Percentiles rank a stretch among this genome's conserved stretches.
Evolutionary conservation across 2,113 vertebrate species (phyloP).

Genomic region (Ptychochromis oligacanthus): DNA sequence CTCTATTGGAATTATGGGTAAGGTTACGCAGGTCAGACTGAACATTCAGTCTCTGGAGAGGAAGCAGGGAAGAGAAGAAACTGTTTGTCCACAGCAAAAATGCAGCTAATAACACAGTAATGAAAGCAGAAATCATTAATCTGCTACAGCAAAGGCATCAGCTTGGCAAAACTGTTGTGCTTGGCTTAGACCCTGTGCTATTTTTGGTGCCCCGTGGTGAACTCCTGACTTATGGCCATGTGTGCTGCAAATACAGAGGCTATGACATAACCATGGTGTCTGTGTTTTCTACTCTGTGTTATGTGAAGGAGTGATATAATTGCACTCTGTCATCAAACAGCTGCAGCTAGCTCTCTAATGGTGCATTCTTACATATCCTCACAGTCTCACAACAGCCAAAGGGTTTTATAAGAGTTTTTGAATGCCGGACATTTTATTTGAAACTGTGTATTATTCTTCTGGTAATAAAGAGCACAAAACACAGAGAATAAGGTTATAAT

Average conservation of each 20-base stretch:
- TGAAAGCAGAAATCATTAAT: slow-evolving; percentile 36
- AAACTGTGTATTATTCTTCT: background rate
- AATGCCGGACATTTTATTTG: background rate
- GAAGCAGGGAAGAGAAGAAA: slow-evolving; percentile 8
- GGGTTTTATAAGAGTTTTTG: background rate
- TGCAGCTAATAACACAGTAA: slow-evolving; percentile 29
- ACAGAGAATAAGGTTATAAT: background rate
- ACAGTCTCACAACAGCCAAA: background rate
- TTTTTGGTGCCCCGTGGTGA: slow-evolving; percentile 40
- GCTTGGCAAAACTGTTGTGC: background rate
- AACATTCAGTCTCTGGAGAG: slow-evolving; percentile 37
- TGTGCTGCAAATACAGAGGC: slow-evolving; percentile 4
- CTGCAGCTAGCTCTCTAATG: background rate
- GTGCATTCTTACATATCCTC: background rate
- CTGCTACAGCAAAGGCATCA: background rate
- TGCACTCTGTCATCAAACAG: background rate
- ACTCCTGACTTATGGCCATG: slow-evolving; percentile 13
- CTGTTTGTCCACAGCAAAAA: slow-evolving; percentile 27
- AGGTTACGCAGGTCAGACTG: slow-evolving; percentile 49
- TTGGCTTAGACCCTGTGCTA: slow-evolving; percentile 11
- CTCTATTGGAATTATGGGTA: slow-evolving; percentile 17
- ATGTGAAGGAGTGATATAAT: background rate
- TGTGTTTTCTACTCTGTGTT: slow-evolving; percentile 16
- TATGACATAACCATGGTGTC: slow-evolving; percentile 28
- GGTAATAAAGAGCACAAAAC: background rate